phyloP scores from a whole-genome alignment of 2,888 invertebrate species.

The Melieria crassipennis region DNA sequence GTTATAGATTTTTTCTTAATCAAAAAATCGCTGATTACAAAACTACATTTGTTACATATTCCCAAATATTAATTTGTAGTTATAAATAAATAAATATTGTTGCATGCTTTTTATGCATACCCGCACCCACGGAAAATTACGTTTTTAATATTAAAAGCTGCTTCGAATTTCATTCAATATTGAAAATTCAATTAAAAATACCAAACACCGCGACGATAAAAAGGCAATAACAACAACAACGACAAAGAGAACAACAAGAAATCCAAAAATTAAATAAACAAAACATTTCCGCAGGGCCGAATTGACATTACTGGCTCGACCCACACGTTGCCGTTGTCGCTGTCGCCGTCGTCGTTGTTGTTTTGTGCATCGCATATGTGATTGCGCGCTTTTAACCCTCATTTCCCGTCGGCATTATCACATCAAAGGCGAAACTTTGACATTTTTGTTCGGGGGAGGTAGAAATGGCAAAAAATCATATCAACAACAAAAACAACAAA shows the following conservation, averaged over 20 bases:
- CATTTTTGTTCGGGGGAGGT: constrained; percentile 1
- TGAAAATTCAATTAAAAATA: constrained; percentile 55
- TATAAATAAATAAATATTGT: no score
- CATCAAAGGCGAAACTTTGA: constrained; percentile 19
- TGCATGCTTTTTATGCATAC: no score
- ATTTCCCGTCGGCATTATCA: constrained; percentile 22
- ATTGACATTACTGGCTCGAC: not conserved
- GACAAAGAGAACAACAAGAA: constrained; percentile 5
- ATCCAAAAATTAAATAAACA: constrained; percentile 31
- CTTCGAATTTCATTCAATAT: constrained; percentile 38
- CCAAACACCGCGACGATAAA: constrained; percentile 43
- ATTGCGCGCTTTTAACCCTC: constrained; percentile 23
- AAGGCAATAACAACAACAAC: not conserved
- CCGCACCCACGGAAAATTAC: no score
- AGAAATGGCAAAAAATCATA: not conserved
- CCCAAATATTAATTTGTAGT: no score
- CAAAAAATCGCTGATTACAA: no score
- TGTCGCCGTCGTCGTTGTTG: not conserved
- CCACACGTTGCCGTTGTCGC: not conserved
- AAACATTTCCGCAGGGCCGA: constrained; percentile 9
- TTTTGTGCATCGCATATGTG: constrained; percentile 2
- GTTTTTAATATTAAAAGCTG: not conserved
- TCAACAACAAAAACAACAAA: no score
- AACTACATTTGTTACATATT: no score
- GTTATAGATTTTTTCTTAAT: not conserved